These are phyloP conservation scores for Vanacampus margaritifer DNA, from an alignment of 2,113 vertebrate species.

Conservation along the genomic window DNA sequence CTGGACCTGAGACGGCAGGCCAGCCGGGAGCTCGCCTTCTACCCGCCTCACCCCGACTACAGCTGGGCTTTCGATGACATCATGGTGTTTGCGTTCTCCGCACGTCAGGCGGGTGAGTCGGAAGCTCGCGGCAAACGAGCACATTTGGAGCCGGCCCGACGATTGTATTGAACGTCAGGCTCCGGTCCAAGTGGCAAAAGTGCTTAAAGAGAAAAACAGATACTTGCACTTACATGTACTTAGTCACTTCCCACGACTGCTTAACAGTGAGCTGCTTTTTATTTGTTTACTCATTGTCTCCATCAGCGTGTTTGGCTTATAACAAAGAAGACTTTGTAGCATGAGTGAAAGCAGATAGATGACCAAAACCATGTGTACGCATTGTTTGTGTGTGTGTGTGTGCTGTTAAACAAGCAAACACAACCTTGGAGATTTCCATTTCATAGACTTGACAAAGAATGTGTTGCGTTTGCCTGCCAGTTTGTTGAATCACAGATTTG, in stretches of 20 bases:
- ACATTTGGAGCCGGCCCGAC: constrained; percentile 2
- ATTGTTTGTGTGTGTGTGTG: neutral
- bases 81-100: constrained; percentile 96
- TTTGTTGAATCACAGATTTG: neutral
- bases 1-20: constrained; percentile 87
- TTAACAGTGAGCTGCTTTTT: neutral
- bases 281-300: neutral
- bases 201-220: no score
- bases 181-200: no score
- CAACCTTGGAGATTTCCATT: constrained; percentile 3
- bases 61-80: constrained; percentile 97
- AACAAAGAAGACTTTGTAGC: neutral
- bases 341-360: constrained; percentile 10
- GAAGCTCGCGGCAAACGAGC: constrained; percentile 17
- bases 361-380: constrained; percentile 26
- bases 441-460: neutral
- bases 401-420: constrained; percentile 14
- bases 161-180: constrained; percentile 1
- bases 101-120: constrained; percentile 83
- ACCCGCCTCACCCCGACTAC: constrained; percentile 90
- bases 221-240: no score
- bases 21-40: constrained; percentile 79
- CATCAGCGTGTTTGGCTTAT: neutral
- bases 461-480: neutral
- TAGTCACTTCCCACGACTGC: no score